Conservation (phyloP, 2,113 vertebrate genomes). For the Azemiops feae region DNA sequence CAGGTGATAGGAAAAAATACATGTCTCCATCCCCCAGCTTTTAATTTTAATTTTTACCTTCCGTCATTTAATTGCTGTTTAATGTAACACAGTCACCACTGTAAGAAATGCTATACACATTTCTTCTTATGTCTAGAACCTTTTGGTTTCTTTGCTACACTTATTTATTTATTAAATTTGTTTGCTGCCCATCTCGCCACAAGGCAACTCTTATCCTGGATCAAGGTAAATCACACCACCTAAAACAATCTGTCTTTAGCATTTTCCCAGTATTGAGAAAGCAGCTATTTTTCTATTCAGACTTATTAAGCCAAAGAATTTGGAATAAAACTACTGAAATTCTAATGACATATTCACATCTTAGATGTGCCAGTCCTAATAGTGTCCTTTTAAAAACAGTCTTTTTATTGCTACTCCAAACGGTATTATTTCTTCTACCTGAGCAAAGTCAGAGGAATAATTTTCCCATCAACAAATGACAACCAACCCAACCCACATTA, state of each 20-base stretch:
- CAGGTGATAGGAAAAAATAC: not conserved
- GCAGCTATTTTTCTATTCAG: not conserved
- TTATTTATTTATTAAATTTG: not conserved
- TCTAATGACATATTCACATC: not conserved
- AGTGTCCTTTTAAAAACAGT: slow-evolving; percentile 13
- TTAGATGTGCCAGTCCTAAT: not conserved
- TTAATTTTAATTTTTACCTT: not conserved
- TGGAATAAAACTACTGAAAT: not conserved
- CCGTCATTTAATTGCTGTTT: not conserved
- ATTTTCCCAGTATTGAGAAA: not conserved
- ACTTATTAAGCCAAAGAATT: not conserved
- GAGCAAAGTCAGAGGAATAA: slow-evolving; percentile 30
- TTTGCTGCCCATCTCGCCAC: not conserved
- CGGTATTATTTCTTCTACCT: slow-evolving; percentile 21
- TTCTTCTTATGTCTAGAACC: not conserved
- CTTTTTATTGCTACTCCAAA: slow-evolving; percentile 5
- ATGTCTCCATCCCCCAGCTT: not conserved
- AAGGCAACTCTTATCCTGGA: not conserved
- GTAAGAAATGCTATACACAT: not conserved
- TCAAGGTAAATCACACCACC: not conserved
- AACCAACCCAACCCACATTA: slow-evolving; percentile 22
- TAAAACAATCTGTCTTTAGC: not conserved
- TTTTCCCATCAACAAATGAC: slow-evolving; percentile 35
- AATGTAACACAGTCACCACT: not conserved
- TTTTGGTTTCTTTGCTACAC: not conserved